phyloP scores from a whole-genome alignment of 2,888 invertebrate species.

The Sphaerophoria rueppellii region DNA sequence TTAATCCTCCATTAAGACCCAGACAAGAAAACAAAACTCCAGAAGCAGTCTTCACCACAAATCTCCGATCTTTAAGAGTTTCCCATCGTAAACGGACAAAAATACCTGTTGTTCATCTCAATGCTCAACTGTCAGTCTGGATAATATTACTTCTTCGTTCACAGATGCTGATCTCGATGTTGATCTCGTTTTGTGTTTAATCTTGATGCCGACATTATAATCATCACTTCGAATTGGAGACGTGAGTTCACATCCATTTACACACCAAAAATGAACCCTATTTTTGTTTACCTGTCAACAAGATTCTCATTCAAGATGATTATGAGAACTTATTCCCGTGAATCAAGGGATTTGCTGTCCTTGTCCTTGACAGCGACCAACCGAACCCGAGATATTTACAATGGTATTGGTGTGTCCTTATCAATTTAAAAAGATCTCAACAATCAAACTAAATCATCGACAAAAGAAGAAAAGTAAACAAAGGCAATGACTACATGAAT shows the following conservation, averaged over 20 bases:
- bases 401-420: constrained; percentile 26
- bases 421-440: constrained; percentile 53
- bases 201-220: constrained; percentile 40
- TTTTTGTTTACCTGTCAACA: constrained; percentile 34
- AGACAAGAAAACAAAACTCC: too few species aligned
- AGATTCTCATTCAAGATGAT: constrained; percentile 25
- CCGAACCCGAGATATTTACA: not conserved
- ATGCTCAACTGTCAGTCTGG: constrained; percentile 3
- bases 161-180: not conserved
- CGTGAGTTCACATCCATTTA: constrained; percentile 23
- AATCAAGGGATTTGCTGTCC: constrained; percentile 29
- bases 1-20: too few species aligned
- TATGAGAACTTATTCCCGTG: not conserved
- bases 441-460: not conserved
- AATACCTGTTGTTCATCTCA: constrained; percentile 14
- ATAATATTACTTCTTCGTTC: not conserved
- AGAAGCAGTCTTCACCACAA: too few species aligned
- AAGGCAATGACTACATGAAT: constrained; percentile 10
- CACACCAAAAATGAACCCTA: not conserved
- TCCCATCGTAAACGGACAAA: too few species aligned
- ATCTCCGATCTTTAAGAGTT: too few species aligned
- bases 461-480: constrained; percentile 16
- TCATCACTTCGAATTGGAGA: constrained; percentile 28
- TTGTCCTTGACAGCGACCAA: constrained; percentile 15
- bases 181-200: constrained; percentile 22